Evolutionary conservation across 2,888 invertebrate genomes (phyloP), one percentile per base, ranked within the genome.

Genomic region (Dione vanillae): DNA sequence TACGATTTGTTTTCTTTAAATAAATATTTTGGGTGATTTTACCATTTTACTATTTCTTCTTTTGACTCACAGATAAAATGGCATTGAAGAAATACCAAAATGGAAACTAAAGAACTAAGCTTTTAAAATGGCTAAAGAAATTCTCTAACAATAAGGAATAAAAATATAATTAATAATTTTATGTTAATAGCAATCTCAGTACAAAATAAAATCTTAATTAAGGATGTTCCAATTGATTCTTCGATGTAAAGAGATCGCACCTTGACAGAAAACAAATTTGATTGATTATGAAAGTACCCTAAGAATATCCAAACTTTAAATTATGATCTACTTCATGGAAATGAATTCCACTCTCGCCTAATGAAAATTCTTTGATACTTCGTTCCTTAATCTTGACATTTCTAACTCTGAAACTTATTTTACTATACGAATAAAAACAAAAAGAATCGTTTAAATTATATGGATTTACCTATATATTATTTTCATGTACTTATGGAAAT

Each of bases 331-430:
- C 83, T 85, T 80, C 76, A 78, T 83, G 85, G 86, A 90, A 91
- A 89, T 89, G 87, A 90, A 89, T 88, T 90, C 88, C 84, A 89
- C 88, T 91, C 88, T 84, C 81, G 80, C 80, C 83, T 90, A 89
- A 91, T 91, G 91, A 91, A 91, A 91, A 90, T 91, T 90, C 91
- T 91, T 91, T 85, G 82, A 84, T 82, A 80, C 81, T 77, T 76
- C 72, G 54, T 61, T 45, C 70, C 68, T 74, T 79, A 81, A 82
- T 83, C 78, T 77, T 76, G 76, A 82, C 83, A 83, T 85, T 82
- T 83, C 81, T 74, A 75, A 79, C 78, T 80, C 76, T 78, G 61
- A 67, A 54, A 64, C 74, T 69, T 61, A 68, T 67, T 67, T 71
- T 74, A 73, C 74, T 76, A 73, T 76, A 76, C 69, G 51, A 72